Evolutionary conservation across 2,113 vertebrate genomes (phyloP), one percentile per base, ranked within the genome.

Genomic region (Clarias magur): DNA sequence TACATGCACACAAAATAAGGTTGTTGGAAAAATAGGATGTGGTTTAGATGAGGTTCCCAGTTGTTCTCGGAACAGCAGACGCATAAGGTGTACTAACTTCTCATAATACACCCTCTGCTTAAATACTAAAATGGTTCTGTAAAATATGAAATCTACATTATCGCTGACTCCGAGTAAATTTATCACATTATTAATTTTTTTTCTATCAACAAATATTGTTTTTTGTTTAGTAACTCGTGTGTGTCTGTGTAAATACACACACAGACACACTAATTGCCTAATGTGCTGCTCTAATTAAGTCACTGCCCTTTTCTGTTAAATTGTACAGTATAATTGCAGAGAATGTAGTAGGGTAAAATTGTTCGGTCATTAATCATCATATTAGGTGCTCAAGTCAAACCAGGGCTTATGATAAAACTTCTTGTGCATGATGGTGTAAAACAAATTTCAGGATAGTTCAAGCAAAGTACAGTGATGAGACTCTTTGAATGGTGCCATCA

Each of bases 21-120:
- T 87, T 70, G 79, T 79, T 82, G 80, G 84, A 87, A 91, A 85
- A 88, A 88, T 60, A 90, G 89, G 89, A 90, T 88, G 89, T 90
- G 89, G 89, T 88, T 88, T 88, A 76, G 19, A 21, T 88, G 15
- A 86, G 88, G 87, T 90, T 90, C 89, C 85, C 68, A 82, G 16
- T 88, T 88, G 27, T 80, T 88, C 89, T 70, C 53, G 87, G 82
- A 90, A 88, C 84, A 76, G 75, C 34, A 54, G 56, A 86, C 30
- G n/a, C 70, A 80, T 27, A 83, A 82, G 76, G 73, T 82, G 8
- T 57, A 80, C n/a, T 84, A 80, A 88, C 83, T 90, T 88, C 89
- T 88, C 76, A 62, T 27, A 78, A 80, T 72, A 79, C n/a, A 67
- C 63, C n/a, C 80, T 87, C 15, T 78, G 86, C 42, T 87, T 38